Evolutionary conservation across 1,140 invertebrate genomes (phyloP).

Genomic region (Nasonia giraulti): DNA sequence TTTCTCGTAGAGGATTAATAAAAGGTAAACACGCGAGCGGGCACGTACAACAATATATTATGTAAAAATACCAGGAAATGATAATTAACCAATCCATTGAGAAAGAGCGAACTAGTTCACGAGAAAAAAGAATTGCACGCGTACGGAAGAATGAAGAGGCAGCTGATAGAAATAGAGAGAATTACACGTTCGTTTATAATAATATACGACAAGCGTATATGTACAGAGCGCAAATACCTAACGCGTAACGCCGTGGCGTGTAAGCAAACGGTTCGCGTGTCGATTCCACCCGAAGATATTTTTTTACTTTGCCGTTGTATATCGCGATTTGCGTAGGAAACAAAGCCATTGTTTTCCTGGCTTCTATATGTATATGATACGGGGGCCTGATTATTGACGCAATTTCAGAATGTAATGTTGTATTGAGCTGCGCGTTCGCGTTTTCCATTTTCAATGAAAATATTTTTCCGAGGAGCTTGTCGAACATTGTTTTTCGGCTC

Average conservation of each 20-base stretch:
- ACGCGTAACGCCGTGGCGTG: slow-evolving; percentile 37
- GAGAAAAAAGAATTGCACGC: slow-evolving; percentile 13
- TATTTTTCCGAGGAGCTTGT: slow-evolving; percentile 11
- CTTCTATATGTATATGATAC: slow-evolving; percentile 15
- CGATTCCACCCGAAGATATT: slow-evolving; percentile 70
- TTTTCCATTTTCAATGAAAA: slow-evolving; percentile 40
- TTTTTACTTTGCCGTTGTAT: slow-evolving; percentile 72
- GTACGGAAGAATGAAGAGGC: neutral
- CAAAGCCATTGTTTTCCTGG: slow-evolving; percentile 68
- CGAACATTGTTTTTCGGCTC: neutral
- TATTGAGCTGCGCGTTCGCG: neutral
- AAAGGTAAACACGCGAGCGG: neutral
- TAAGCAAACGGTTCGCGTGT: slow-evolving; percentile 68
- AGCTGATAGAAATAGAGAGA: slow-evolving; percentile 12
- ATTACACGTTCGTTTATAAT: slow-evolving; percentile 35
- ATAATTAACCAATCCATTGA: neutral
- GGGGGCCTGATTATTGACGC: slow-evolving; percentile 49
- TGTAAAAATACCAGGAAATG: slow-evolving; percentile 20
- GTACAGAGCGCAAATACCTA: neutral
- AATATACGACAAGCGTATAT: neutral
- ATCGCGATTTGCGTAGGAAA: slow-evolving; percentile 68
- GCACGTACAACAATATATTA: neutral
- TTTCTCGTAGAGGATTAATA: too few species aligned
- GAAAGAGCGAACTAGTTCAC: slow-evolving; percentile 21
- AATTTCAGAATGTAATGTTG: slow-evolving; percentile 62